Percentiles rank a stretch among this genome's conserved stretches.
These are phyloP conservation scores for Porites divaricata DNA, from an alignment of 92 coral and sea anemone species.

Conservation along the genomic window DNA sequence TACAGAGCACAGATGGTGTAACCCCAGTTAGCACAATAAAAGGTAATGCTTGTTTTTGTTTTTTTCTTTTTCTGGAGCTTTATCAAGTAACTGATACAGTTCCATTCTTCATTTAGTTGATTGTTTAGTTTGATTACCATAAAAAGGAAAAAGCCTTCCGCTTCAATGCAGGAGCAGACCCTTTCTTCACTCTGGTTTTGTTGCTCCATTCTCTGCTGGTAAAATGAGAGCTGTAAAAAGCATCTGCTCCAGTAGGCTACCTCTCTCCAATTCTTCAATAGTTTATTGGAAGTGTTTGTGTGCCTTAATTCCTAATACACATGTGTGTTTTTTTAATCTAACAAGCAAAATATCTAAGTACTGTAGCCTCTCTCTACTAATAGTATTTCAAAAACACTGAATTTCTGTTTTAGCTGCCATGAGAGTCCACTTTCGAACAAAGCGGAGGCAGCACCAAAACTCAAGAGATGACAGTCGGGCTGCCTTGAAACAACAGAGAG, in stretches of 20 bases:
- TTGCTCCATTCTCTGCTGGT: no score
- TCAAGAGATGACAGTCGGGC: background rate
- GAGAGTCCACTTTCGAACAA: slow-evolving; percentile 2
- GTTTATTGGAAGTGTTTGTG: no score
- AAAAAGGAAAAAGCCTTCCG: no score
- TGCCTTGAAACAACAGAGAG: background rate
- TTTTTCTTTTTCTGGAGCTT: background rate
- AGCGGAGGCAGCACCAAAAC: background rate
- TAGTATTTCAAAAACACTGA: background rate
- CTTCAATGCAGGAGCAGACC: no score
- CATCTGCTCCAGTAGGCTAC: no score
- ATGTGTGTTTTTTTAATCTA: background rate
- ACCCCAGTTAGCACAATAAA: slow-evolving; percentile 8
- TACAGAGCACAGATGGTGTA: slow-evolving; percentile 19
- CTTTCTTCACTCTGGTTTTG: no score
- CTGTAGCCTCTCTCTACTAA: background rate
- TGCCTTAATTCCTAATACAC: background rate
- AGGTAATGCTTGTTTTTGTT: background rate
- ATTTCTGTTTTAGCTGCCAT: slow-evolving; percentile 1
- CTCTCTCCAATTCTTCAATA: no score
- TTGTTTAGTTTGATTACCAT: no score
- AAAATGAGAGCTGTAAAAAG: no score
- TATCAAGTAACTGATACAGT: no score
- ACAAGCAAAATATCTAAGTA: background rate
- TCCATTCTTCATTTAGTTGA: no score